Base-by-base conservation (phyloP, 2,797 vertebrate genomes). In the Morelia viridis region DNA sequence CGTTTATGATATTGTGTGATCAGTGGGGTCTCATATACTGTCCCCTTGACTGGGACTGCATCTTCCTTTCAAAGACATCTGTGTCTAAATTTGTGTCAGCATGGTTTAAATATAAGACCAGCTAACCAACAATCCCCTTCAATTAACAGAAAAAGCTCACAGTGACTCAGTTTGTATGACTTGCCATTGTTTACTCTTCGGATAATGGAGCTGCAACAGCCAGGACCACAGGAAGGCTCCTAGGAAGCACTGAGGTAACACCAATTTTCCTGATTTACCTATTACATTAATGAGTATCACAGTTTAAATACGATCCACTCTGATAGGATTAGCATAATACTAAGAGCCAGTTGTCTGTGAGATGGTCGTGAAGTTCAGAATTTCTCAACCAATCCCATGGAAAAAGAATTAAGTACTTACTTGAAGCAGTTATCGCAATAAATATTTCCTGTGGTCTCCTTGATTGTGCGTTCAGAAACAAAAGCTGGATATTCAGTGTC, bases 401-500 rank as follows among this genome's bases (percentile, higher is more conserved):
- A 64, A 92, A 85, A 94, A 89, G 84, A 93, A 26, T 68, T 95
- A 95, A 95, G 91, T 89, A 91, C 98, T 94, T 99, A 99, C 99
- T 99, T 99, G 96, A 98, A 97, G 97, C 99, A 99, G 97, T 98
- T 98, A 94, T 98, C 98, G 57, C 99, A 99, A 97, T 98, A 98
- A 88, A 99, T 98, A 96, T 98, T 98, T 93, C 99, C 99, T 24
- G 97, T 99, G 95, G 99, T 99, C 97, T 99, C 99, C 96, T 99
- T 99, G 98, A 99, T 99, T 95, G 99, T 99, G 94, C 99, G 98
- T 95, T 99, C 99, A 0, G 99, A 99, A 95, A 99, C 97, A 91
- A 99, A 99, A 26, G 99, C 99, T 31, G 99, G 99, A 95, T 99
- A 99, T 96, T 99, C 99, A 0, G 98, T 99, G 94, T 99, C 99